Evolutionary conservation across 2,113 vertebrate genomes (phyloP).

Genomic region (Aldabrachelys gigantea): DNA sequence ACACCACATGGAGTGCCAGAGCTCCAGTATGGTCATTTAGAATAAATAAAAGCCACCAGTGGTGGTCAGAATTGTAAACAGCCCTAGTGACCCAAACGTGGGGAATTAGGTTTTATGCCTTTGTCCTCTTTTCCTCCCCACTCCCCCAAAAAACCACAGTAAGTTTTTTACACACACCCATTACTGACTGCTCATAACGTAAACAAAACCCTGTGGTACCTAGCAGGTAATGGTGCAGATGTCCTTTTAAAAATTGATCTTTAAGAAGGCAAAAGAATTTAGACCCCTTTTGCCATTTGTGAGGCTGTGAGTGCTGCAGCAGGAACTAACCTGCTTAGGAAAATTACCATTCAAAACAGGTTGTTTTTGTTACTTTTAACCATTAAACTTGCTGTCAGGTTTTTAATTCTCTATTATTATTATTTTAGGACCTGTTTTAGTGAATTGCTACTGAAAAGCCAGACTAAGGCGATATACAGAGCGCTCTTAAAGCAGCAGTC

Average conservation of each 20-base stretch:
- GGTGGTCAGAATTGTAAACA: slow-evolving; percentile 27
- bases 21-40: slow-evolving; percentile 25
- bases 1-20: slow-evolving; percentile 59
- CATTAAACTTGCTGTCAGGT: slow-evolving; percentile 78
- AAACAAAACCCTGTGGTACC: slow-evolving; percentile 57
- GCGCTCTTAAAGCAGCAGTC: slow-evolving; percentile 85
- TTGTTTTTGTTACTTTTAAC: slow-evolving; percentile 74
- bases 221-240: slow-evolving; percentile 63
- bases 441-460: slow-evolving; percentile 86
- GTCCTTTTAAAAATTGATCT: slow-evolving; percentile 56
- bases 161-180: slow-evolving; percentile 58
- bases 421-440: slow-evolving; percentile 85
- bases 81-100: slow-evolving; percentile 16
- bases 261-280: slow-evolving; percentile 56
- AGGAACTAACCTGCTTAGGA: slow-evolving; percentile 68
- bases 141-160: slow-evolving; percentile 41
- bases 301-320: slow-evolving; percentile 65
- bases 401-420: slow-evolving; percentile 81
- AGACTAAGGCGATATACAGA: slow-evolving; percentile 77
- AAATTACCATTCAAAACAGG: slow-evolving; percentile 64
- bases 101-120: slow-evolving; percentile 51
- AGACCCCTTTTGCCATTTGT: slow-evolving; percentile 60
- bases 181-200: slow-evolving; percentile 49
- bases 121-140: slow-evolving; percentile 42
- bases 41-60: slow-evolving; percentile 19